Evolutionary conservation across 2,113 vertebrate species (phyloP).

Genomic region (Mus musculus): DNA sequence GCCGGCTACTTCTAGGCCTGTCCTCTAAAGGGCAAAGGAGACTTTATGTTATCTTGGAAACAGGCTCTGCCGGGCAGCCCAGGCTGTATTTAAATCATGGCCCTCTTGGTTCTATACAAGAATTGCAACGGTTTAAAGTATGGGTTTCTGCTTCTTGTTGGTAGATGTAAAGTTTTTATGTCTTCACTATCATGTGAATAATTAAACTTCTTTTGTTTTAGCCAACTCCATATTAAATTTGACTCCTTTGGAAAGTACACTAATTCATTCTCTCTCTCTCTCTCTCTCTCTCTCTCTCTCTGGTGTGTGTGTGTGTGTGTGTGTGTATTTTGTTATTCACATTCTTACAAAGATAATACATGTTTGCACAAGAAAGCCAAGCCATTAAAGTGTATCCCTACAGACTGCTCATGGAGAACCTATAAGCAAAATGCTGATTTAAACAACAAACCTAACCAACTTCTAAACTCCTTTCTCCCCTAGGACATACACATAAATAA

Average conservation of each 20-base stretch:
- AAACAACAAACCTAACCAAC: background rate
- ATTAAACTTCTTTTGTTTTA: background rate
- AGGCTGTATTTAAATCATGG: background rate
- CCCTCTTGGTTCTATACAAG: background rate
- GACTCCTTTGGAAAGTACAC: background rate
- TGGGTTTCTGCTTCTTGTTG: background rate
- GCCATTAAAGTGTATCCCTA: background rate
- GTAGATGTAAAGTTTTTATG: background rate
- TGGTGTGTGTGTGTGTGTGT: background rate
- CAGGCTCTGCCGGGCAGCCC: background rate
- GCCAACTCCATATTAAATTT: background rate
- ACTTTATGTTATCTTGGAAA: background rate
- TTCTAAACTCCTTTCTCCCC: background rate
- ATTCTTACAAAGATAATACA: background rate
- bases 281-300: too few relatives aligned
- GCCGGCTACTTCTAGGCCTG: background rate
- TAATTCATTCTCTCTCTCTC: background rate
- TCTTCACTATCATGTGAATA: background rate
- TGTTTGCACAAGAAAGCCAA: background rate
- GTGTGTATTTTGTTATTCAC: background rate
- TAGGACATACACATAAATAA: background rate
- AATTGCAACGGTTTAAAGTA: background rate
- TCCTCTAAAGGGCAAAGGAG: background rate
- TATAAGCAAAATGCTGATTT: background rate
- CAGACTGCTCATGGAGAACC: background rate